A percentile compares a stretch with the other conserved stretches of the same genome.
Evolutionary conservation across 2,888 invertebrate species (phyloP).

Genomic region (Eristalinus sepulchralis): DNA sequence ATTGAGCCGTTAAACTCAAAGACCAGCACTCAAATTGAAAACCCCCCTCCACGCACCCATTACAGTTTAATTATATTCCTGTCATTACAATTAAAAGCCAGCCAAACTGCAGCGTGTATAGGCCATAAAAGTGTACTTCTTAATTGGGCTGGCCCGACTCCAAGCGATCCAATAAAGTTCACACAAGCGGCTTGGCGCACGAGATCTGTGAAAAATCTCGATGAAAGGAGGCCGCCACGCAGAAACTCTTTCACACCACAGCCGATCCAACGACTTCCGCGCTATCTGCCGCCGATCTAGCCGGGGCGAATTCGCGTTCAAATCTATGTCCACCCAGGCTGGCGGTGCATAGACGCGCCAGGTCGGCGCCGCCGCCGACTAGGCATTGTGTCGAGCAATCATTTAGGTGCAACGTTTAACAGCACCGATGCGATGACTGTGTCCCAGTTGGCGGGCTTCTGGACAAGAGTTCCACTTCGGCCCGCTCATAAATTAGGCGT

Average conservation of each 20-base stretch:
- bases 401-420: slow-evolving; percentile 57
- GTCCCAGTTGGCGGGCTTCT: slow-evolving; percentile 20
- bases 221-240: slow-evolving; percentile 60
- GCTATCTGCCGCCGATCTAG: slow-evolving; percentile 38
- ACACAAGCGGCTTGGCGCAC: slow-evolving; percentile 2
- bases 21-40: too few relatives aligned
- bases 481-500: slow-evolving; percentile 61
- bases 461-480: slow-evolving; percentile 47
- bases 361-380: not conserved
- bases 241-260: slow-evolving; percentile 56
- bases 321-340: slow-evolving; percentile 35
- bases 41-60: not conserved
- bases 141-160: slow-evolving; percentile 45
- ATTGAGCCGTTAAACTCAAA: too few relatives aligned
- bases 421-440: not conserved
- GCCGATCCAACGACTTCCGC: not conserved
- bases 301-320: slow-evolving; percentile 23
- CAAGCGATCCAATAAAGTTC: slow-evolving; percentile 49
- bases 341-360: not conserved
- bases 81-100: slow-evolving; percentile 13
- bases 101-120: slow-evolving; percentile 6
- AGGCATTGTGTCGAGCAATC: slow-evolving; percentile 33
- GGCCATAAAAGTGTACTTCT: slow-evolving; percentile 55
- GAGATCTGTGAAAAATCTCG: slow-evolving; percentile 35
- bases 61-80: not conserved